Base-by-base conservation (phyloP, 2,797 vertebrate species). In the Notoglanidium macrostoma region DNA sequence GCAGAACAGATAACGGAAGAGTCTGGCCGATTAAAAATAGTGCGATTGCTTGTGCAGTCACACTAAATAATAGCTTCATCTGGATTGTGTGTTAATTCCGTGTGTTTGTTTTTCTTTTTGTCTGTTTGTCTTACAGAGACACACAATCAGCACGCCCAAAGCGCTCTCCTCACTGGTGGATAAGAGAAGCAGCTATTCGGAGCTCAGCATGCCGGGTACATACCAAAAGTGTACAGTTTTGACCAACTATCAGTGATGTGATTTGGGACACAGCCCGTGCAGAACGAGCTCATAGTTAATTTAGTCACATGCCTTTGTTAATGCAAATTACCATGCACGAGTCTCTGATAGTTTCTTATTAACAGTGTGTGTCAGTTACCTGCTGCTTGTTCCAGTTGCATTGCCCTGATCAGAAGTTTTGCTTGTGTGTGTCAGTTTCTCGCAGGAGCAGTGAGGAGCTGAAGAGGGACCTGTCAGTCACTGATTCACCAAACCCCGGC, bases 371-470 rank as follows among this genome's bases (percentile, higher is more conserved):
- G 35, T 44, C 35, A 72, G 68, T 44, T 40, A 73, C 19, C 73
- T 49, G 15, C n/a, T 77, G n/a, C 14, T 55, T 77, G 12, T 55
- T 32, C 5, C 12, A 77, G 35, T 29, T 46, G n/a, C 12, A 51
- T 12, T 51, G 54, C 21, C 3, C 7, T 77, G 40, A 67, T 15
- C 26, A 44, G 11, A 54, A 19, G 15, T n/a, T 74, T 49, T 40
- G 6, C 23, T 2, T 68, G 15, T 84, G 54, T 76, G 46, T 51
- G 14, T 77, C 54, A 97, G 97, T 96, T n/a, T 96, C 96, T 89
- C 95, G 96, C 68, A 94, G 97, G 86, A 96, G 96, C 61, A 97
- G 96, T 86, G 97, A 97, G 89, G 96, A 97, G 91, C 94, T 96
- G 85, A 97, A 97, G 84, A 93, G 96, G 54, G 97, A 97, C 83